Evolutionary conservation across 2,888 invertebrate genomes (phyloP), one percentile per base, ranked within the genome.

Genomic region (Physocephala rufipes): DNA sequence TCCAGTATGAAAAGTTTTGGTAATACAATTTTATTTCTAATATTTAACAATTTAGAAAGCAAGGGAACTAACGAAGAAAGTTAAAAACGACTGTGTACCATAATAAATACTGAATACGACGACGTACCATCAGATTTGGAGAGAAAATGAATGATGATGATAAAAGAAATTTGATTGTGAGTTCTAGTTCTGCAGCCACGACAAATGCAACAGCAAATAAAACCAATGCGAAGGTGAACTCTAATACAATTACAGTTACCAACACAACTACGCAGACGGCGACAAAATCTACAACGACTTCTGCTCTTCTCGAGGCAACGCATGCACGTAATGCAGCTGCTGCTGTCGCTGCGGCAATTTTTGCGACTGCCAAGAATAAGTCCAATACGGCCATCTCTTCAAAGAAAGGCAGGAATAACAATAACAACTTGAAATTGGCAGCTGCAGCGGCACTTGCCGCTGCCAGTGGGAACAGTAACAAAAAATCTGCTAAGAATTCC

Each of bases 401-500:
- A n/a, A 43, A 45, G 36, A 62, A 68, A 24, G 26, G 58, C 68
- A 65, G 73, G 66, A 79, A 64, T 63, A 74, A 67, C 68, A 78
- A 73, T 73, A 77, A 76, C 71, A 79, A 74, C 75, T 51, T 76
- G 26, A 77, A 77, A 70, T 73, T 75, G 73, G 71, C 73, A 45
- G 71, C 74, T 73, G 71, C 76, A 70, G 71, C 74, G n/a, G 63
- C 74, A 62, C 62, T 68, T 67, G 78, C 78, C 71, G 77, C 81
- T 51, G 76, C 82, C 68, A 74, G 73, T 61, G 73, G 66, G 74
- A 59, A 69, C 77, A 70, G 73, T 79, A 78, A 75, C 45, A 74
- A 77, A 66, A 75, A 71, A 28, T 75, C 69, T 43, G 66, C 53
- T 55, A 72, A 68, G 72, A 75, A 72, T 70, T 70, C 71, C 74